Conservation (phyloP, 2,113 vertebrate species). For the Hymenochirus boettgeri region DNA sequence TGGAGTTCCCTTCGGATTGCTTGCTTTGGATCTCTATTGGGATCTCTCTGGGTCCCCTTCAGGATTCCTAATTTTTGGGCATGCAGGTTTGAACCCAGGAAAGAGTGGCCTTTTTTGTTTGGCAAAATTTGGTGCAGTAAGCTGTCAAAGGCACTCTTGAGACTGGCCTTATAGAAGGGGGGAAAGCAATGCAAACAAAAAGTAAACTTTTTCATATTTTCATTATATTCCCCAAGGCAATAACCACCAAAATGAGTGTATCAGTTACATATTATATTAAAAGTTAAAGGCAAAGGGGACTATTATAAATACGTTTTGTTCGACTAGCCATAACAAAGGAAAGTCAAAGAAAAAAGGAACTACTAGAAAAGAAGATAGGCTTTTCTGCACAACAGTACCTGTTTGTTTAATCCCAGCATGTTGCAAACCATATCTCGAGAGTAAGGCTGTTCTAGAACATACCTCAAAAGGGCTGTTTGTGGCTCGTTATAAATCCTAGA, state of each 20-base stretch:
- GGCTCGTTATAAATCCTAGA: slow-evolving; percentile 97
- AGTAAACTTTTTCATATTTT: slow-evolving; percentile 62
- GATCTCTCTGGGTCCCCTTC: too few relatives aligned
- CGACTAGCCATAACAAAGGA: slow-evolving; percentile 73
- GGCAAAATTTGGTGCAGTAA: slow-evolving; percentile 52
- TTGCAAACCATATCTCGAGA: slow-evolving; percentile 99
- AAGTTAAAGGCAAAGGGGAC: slow-evolving; percentile 43
- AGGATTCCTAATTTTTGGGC: too few relatives aligned
- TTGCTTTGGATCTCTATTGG: too few relatives aligned
- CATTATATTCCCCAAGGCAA: slow-evolving; percentile 63
- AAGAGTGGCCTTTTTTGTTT: not conserved
- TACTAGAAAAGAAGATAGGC: slow-evolving; percentile 62
- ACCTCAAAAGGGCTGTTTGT: slow-evolving; percentile 92
- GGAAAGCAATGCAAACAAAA: slow-evolving; percentile 78
- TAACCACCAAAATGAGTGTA: slow-evolving; percentile 61
- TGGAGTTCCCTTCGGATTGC: too few relatives aligned
- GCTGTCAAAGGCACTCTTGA: slow-evolving; percentile 73
- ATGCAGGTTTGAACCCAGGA: not conserved
- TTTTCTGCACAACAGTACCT: slow-evolving; percentile 76
- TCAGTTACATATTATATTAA: slow-evolving; percentile 47
- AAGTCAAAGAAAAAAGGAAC: slow-evolving; percentile 66
- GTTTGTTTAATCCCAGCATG: slow-evolving; percentile 98
- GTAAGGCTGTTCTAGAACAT: slow-evolving; percentile 96
- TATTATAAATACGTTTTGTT: slow-evolving; percentile 68
- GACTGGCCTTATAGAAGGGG: slow-evolving; percentile 73